Base-by-base conservation (phyloP, 1,140 invertebrate species). In the Nomia melanderi region DNA sequence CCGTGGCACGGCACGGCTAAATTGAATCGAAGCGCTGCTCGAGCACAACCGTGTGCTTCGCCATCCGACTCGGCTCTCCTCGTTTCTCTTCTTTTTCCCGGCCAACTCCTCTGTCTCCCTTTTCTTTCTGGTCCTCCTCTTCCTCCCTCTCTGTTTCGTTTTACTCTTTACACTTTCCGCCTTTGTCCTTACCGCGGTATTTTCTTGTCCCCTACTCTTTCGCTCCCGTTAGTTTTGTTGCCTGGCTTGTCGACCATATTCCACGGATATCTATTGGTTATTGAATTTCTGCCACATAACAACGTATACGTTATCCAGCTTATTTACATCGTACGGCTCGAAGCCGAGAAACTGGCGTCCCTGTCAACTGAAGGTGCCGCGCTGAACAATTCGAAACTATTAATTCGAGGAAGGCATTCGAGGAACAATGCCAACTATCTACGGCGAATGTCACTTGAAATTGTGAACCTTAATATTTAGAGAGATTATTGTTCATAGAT, bases 251-350 rank as follows among this genome's bases (percentile, higher is more conserved):
- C 80, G 82, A 66, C 85, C 84, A 85, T 86, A 87, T 87, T 81
- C 69, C 82, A 67, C 72, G 85, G 82, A 86, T 83, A 73, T 85
- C 85, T 83, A 90, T 88, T 84, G 84, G 84, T 83, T 90, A 90
- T 90, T 88, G 88, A 90, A 89, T 89, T 88, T 87, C 87, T 89
- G 88, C 87, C 87, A 71, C 63, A 80, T 72, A 80, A 86, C 73
- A 54, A 67, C 69, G 39, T 50, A 36, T 53, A 54, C 67, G 73
- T 80, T 80, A 83, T 79, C 77, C 78, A 77, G 72, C 69, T 74
- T 77, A 84, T 83, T 84, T 84, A 72, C 64, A 73, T 80, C 59
- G 39, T 12, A 36, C 54, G 47, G 77, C 60, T 69, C 73, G n/a
- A 69, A 69, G 63, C n/a, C 31, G 65, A 39, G 33, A 70, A 56